A percentile compares a stretch with the other conserved stretches of the same genome.
Conservation (phyloP, 2,113 vertebrate genomes). For the Apteryx mantelli region DNA sequence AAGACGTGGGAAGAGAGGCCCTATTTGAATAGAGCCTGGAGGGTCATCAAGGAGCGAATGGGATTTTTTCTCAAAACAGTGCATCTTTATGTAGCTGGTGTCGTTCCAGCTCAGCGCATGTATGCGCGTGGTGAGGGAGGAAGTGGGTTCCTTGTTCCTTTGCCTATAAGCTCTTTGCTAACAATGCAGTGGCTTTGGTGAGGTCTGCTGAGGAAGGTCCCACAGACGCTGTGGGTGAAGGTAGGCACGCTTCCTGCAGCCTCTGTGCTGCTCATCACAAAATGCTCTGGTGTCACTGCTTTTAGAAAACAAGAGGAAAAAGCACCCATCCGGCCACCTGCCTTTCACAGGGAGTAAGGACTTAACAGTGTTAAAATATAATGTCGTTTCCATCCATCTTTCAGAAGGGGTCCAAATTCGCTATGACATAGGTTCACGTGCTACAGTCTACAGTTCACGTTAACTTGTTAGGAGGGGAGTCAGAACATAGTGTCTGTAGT, state of each 20-base stretch:
- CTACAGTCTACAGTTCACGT: not conserved
- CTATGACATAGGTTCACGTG: not conserved
- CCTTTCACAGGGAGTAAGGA: not conserved
- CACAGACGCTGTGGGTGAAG: accelerated
- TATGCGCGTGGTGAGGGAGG: not conserved
- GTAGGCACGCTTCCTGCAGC: not conserved
- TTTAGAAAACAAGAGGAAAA: not conserved
- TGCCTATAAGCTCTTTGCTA: not conserved
- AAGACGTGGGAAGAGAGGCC: not conserved
- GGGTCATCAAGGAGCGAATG: not conserved
- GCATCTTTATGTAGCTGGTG: accelerated
- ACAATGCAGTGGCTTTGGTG: not conserved
- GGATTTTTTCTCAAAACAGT: not conserved
- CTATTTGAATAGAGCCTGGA: not conserved
- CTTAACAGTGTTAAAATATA: not conserved
- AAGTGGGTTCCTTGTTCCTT: not conserved
- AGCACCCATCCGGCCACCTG: not conserved
- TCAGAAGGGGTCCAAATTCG: not conserved
- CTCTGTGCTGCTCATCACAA: not conserved
- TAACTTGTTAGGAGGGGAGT: not conserved
- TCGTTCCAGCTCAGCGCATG: not conserved
- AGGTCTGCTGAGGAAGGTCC: not conserved
- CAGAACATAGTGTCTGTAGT: not conserved
- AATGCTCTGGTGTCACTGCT: not conserved
- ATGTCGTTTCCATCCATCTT: not conserved